Conservation (phyloP, 2,888 invertebrate species). For the Ophion slaviceki region DNA sequence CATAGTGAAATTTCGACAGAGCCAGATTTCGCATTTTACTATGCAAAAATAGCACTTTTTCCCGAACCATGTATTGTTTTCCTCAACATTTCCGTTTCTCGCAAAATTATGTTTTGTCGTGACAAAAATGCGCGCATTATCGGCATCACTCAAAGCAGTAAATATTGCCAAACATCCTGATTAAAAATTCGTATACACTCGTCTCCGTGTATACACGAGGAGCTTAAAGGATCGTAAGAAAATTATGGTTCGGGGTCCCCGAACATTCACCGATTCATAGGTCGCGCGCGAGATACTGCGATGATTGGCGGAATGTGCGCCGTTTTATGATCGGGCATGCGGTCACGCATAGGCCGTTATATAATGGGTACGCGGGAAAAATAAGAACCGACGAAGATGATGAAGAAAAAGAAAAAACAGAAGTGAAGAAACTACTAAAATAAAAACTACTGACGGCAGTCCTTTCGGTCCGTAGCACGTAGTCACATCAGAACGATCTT, state of each 20-base stretch:
- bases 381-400: slow-evolving; percentile 29
- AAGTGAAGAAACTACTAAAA: slow-evolving; percentile 41
- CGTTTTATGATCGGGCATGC: slow-evolving; percentile 75
- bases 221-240: slow-evolving; percentile 36
- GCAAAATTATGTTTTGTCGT: too few species aligned
- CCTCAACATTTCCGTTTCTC: too few species aligned
- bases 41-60: too few species aligned
- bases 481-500: slow-evolving; percentile 13
- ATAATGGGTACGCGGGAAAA: slow-evolving; percentile 19
- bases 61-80: too few species aligned
- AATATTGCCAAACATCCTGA: too few species aligned
- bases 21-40: too few species aligned
- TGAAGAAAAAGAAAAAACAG: slow-evolving; percentile 5
- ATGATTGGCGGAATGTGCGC: slow-evolving; percentile 77
- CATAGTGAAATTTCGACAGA: too few species aligned
- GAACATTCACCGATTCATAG: slow-evolving; percentile 51
- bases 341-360: slow-evolving; percentile 35
- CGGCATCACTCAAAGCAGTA: too few species aligned
- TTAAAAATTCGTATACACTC: background rate
- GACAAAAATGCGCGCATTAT: too few species aligned
- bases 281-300: slow-evolving; percentile 69
- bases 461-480: background rate
- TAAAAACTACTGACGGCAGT: slow-evolving; percentile 65
- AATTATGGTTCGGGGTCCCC: slow-evolving; percentile 31
- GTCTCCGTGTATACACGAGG: background rate